Base-by-base conservation (phyloP, 2,113 vertebrate species). In the Grammomys dolichurus region DNA sequence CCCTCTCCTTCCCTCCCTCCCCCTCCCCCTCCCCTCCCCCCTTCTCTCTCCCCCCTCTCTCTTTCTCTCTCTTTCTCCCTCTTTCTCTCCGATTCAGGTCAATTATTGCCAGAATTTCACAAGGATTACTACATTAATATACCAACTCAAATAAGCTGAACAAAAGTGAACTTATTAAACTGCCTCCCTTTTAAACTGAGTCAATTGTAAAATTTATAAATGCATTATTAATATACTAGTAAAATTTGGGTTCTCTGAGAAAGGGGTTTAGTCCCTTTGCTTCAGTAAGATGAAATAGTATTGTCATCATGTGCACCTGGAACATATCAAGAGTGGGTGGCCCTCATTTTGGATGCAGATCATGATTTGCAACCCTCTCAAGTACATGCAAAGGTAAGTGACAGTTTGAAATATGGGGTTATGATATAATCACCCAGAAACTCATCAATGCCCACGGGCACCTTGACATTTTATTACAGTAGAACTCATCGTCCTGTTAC, bases 341-440 rank as follows among this genome's bases (percentile, higher is more conserved):
- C 54, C 28, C 89, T 58, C 54, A 87, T 80, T 48, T 63, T 31
- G 43, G 33, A 90, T 72, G 89, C 0, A 56, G 24, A 95, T 65
- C 63, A 95, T 81, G n/a, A 22, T 96, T 90, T 93, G 17, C 4
- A 94, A 94, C 87, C 75, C 56, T 97, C 75, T 93, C 24, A 81
- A 46, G 48, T 56, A 93, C 43, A 20, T 80, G 46, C 43, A 92
- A 85, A 93, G 77, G 48, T 75, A 95, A n/a, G 70, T 95, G 93
- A 93, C 75, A 91, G 96, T 95, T 90, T 95, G n/a, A 95, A 97
- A 94, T 94, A 92, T 13, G n/a, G 17, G 91, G 87, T 94, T 77
- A 70, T 89, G 36, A 90, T 97, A 1, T 90, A 95, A 94, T 92
- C 76, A 76, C 51, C 69, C 69, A 97, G 87, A 90, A 96, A 78